phyloP scores from a whole-genome alignment of 2,888 invertebrate genomes.

The Eucriotettix oculatus region DNA sequence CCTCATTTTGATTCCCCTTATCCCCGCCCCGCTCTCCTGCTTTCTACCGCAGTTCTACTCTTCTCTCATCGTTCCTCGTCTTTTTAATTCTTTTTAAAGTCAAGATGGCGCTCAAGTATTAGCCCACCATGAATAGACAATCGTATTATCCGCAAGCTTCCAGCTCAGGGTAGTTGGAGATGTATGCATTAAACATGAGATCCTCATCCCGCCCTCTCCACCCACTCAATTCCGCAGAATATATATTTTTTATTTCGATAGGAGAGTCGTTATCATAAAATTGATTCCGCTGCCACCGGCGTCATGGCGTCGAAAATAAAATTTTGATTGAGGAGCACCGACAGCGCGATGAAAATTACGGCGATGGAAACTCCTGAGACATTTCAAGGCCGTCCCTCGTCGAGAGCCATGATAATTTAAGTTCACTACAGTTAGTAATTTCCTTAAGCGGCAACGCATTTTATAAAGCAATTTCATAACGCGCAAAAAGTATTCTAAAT shows the following conservation, averaged over 20 bases:
- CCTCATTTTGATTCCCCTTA: slow-evolving; percentile 8
- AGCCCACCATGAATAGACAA: slow-evolving; percentile 8
- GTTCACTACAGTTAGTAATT: too few relatives aligned
- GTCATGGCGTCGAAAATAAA: neutral
- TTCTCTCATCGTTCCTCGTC: neutral
- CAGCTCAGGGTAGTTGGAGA: neutral
- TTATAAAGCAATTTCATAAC: too few relatives aligned
- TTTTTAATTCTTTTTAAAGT: slow-evolving; percentile 3
- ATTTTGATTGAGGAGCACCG: too few relatives aligned
- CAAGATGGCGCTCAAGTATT: slow-evolving; percentile 4
- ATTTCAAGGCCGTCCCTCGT: too few relatives aligned
- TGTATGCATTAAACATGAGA: slow-evolving; percentile 8
- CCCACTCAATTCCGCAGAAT: neutral
- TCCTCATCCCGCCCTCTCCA: neutral
- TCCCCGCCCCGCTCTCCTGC: neutral
- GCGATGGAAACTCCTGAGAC: too few relatives aligned
- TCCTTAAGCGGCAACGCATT: too few relatives aligned
- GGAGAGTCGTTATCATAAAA: slow-evolving; percentile 8
- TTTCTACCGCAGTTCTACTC: neutral
- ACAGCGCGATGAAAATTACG: too few relatives aligned
- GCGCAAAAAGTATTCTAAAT: too few relatives aligned
- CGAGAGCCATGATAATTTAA: too few relatives aligned
- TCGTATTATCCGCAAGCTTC: slow-evolving; percentile 6
- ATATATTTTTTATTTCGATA: slow-evolving; percentile 2
- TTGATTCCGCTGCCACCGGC: slow-evolving; percentile 5